A percentile compares a stretch with the other conserved stretches of the same genome.
These are phyloP conservation scores for Jacana jacana DNA, from an alignment of 2,113 vertebrate genomes.

Conservation along the genomic window DNA sequence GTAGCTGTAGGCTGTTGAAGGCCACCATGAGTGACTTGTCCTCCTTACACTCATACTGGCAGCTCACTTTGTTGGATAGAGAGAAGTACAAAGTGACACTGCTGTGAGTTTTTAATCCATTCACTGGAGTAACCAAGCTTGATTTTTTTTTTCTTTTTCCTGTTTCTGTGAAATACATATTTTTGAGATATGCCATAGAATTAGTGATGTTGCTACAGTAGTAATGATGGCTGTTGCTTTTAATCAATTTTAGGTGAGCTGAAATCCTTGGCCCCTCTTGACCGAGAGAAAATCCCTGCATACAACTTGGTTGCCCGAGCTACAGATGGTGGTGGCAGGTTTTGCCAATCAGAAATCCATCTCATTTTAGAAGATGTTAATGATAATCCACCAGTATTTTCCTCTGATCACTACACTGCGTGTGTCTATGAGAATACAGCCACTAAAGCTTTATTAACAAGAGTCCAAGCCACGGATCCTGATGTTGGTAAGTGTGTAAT, in stretches of 20 bases:
- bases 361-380: slow-evolving; percentile 91
- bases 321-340: slow-evolving; percentile 90
- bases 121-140: not conserved
- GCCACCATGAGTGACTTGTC: not conserved
- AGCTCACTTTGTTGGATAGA: not conserved
- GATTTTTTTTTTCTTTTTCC: not conserved
- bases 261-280: slow-evolving; percentile 83
- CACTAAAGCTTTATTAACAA: slow-evolving; percentile 89
- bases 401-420: slow-evolving; percentile 79
- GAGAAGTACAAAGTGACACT: not conserved
- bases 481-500: slow-evolving; percentile 83
- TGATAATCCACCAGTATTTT: slow-evolving; percentile 91
- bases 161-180: not conserved
- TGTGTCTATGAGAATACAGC: slow-evolving; percentile 95
- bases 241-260: slow-evolving; percentile 84
- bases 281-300: slow-evolving; percentile 83
- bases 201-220: not conserved
- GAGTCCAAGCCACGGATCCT: slow-evolving; percentile 92
- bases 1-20: not conserved
- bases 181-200: not conserved
- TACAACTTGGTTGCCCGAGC: slow-evolving; percentile 87
- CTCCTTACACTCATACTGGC: not conserved
- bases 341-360: slow-evolving; percentile 83
- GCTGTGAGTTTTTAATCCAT: not conserved
- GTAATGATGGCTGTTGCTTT: not conserved